Evolutionary conservation across 1,140 invertebrate genomes (phyloP).

Genomic region (Zeugodacus cucurbitae): DNA sequence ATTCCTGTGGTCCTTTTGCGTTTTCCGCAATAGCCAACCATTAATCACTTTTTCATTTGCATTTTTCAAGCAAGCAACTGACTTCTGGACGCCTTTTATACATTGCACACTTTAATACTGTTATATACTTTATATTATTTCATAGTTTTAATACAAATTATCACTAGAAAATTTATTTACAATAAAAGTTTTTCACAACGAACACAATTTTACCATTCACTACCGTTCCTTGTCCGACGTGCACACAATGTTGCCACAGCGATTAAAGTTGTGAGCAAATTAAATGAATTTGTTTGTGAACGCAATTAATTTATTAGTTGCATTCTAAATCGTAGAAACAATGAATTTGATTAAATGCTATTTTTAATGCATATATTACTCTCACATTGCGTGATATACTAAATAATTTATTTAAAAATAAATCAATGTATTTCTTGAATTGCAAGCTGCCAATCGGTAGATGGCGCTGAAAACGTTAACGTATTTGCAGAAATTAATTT

Average conservation of each 20-base stretch:
- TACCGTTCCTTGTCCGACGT: neutral
- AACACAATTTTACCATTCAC: neutral
- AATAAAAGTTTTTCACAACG: neutral
- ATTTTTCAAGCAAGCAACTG: neutral
- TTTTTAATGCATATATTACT: too few species aligned
- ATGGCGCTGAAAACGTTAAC: too few species aligned
- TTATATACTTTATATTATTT: neutral
- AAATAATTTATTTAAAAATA: too few species aligned
- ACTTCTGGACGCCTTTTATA: neutral
- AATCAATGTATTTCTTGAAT: too few species aligned
- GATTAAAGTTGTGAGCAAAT: too few species aligned
- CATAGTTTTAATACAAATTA: neutral
- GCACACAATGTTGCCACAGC: neutral
- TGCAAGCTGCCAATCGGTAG: too few species aligned
- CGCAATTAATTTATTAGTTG: too few species aligned
- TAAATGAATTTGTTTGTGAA: neutral
- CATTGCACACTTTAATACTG: neutral
- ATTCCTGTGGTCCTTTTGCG: neutral
- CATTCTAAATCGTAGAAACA: too few species aligned
- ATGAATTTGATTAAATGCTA: too few species aligned
- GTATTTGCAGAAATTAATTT: too few species aligned
- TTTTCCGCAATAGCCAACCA: neutral
- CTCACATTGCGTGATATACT: too few species aligned
- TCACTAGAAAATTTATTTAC: constrained; percentile 6
- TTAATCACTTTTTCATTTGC: neutral